Conservation (phyloP, 2,888 invertebrate genomes). For the Lucinisca nassula region DNA sequence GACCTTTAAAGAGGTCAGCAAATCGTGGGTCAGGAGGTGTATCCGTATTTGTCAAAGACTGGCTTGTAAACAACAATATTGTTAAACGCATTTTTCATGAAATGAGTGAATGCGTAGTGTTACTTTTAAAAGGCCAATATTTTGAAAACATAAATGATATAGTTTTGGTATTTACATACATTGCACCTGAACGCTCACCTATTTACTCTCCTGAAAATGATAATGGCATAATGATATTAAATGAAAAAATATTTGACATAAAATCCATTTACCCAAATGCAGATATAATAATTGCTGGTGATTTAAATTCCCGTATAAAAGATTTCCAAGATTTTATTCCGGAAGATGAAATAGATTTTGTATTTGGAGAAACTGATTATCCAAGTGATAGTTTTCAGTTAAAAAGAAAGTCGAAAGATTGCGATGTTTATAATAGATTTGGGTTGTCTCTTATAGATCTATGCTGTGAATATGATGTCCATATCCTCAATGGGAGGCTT, state of each 20-base stretch:
- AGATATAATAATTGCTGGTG: slow-evolving; percentile 37
- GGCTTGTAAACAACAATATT: not conserved
- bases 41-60: slow-evolving; percentile 30
- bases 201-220: slow-evolving; percentile 35
- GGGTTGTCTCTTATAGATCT: slow-evolving; percentile 40
- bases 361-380: slow-evolving; percentile 23
- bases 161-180: slow-evolving; percentile 30
- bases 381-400: slow-evolving; percentile 22
- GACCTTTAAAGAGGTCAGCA: not conserved
- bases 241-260: slow-evolving; percentile 25
- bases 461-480: slow-evolving; percentile 35
- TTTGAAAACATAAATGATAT: slow-evolving; percentile 1
- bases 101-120: slow-evolving; percentile 7
- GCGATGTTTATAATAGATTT: slow-evolving; percentile 21
- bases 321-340: slow-evolving; percentile 32
- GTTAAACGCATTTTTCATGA: slow-evolving; percentile 6
- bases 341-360: slow-evolving; percentile 28
- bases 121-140: not conserved
- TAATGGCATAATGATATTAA: slow-evolving; percentile 33
- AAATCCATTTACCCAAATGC: slow-evolving; percentile 17
- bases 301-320: slow-evolving; percentile 46
- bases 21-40: slow-evolving; percentile 30
- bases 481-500: slow-evolving; percentile 36
- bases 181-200: slow-evolving; percentile 37
- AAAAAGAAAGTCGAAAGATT: slow-evolving; percentile 25